Evolutionary conservation across 2,113 vertebrate genomes (phyloP), one percentile per base, ranked within the genome.

Genomic region (Tupaia tana): DNA sequence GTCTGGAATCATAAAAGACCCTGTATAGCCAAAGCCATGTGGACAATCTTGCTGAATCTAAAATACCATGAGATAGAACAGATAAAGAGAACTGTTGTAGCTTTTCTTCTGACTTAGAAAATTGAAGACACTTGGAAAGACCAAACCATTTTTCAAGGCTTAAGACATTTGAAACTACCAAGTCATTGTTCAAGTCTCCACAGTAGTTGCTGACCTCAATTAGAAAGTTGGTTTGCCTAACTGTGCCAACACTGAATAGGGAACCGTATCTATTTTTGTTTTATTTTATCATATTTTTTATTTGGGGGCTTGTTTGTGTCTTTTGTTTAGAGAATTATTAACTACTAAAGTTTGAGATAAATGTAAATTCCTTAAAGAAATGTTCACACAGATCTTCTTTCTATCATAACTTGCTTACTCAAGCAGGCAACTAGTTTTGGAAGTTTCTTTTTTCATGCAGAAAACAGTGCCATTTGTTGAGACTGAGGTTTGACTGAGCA

Each of bases 101-200:
- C 43, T 43, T 43, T 43, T 43, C 43, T 43, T 43, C 43, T 43
- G 43, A 43, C 43, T 43, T 43, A 6, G 43, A 43, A 43, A 43
- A 6, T 43, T 43, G 43, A 43, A 43, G 43, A 43, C 43, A 43
- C 43, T 43, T 14, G 58, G 58, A 12, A 12, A 92, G 16, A 89
- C 2, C 43, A 10, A 54, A 25, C 29, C 24, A 58, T 80, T 94
- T 90, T 71, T 86, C 25, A 77, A 90, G 27, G 7, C 73, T 69
- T 27, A 52, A 77, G 56, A 31, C 7, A 29, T 59, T 58, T 85
- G 54, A 56, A 79, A 63, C 58, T 20, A 63, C n/a, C 8, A 34
- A 86, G 75, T 52, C n/a, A 70, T 81, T 94, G 73, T 91, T 95
- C 59, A 86, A 95, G 52, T 54, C 71, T 83, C 12, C 52, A 66